phyloP scores from a whole-genome alignment of 2,797 vertebrate species.

The Ammospiza maritima region DNA sequence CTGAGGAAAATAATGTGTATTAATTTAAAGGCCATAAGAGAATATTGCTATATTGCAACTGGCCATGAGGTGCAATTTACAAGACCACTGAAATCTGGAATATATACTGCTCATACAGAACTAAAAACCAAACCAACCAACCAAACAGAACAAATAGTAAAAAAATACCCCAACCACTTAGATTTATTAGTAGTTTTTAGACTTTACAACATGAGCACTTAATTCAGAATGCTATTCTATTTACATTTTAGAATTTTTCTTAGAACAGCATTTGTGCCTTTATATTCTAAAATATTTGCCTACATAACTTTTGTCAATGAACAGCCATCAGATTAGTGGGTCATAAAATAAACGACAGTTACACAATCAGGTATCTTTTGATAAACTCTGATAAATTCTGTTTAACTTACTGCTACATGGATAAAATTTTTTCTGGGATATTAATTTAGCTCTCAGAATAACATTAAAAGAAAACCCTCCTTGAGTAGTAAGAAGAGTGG shows the following conservation, averaged over 20 bases:
- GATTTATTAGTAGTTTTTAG: neutral
- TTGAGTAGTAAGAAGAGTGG: neutral
- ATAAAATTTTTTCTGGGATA: neutral
- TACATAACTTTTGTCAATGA: neutral
- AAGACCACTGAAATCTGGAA: constrained; percentile 12
- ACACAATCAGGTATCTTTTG: neutral
- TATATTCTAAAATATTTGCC: neutral
- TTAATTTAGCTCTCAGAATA: constrained; percentile 15
- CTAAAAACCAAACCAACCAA: neutral
- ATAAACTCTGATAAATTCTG: neutral
- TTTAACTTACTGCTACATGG: neutral
- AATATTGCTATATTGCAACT: neutral
- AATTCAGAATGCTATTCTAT: neutral
- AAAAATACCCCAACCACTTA: neutral
- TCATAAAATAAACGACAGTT: neutral
- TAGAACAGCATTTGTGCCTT: neutral
- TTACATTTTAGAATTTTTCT: neutral
- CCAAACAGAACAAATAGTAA: neutral
- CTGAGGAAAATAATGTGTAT: neutral
- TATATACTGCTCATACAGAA: neutral
- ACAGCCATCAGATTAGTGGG: neutral
- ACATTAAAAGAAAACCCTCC: neutral
- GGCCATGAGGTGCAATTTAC: constrained; percentile 4
- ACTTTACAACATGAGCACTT: neutral
- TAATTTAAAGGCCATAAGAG: constrained; percentile 45